phyloP scores from a whole-genome alignment of 92 coral and sea anemone genomes.

The Ricordea florida region DNA sequence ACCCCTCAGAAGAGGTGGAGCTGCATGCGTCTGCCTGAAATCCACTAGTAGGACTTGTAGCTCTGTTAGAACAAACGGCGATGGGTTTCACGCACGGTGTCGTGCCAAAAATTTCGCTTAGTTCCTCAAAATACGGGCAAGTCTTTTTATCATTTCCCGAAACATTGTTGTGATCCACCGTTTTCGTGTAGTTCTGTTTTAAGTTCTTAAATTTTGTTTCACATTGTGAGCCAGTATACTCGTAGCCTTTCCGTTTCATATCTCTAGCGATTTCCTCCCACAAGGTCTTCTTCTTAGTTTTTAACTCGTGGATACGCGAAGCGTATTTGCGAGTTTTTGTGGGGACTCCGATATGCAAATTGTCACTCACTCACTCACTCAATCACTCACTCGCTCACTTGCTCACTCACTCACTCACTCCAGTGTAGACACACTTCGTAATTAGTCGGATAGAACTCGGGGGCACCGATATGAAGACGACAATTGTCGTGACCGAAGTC shows the following conservation, averaged over 20 bases:
- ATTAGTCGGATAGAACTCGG: no score
- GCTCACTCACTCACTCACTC: no score
- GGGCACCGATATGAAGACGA: no score
- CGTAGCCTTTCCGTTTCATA: slow-evolving; percentile 40
- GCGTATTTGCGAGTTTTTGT: no score
- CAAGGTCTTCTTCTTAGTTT: slow-evolving; percentile 56
- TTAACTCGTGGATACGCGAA: no score
- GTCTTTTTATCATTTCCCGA: slow-evolving; percentile 55
- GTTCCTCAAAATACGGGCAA: slow-evolving; percentile 62
- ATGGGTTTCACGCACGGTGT: slow-evolving; percentile 50
- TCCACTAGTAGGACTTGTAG: slow-evolving; percentile 9
- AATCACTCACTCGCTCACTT: no score
- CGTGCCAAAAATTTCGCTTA: slow-evolving; percentile 56
- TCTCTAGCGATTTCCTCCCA: slow-evolving; percentile 59
- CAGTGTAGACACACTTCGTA: no score
- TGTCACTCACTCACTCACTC: no score
- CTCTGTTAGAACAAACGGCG: slow-evolving; percentile 64
- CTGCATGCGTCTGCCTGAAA: no score
- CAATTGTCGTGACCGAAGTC: no score
- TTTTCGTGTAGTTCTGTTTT: slow-evolving; percentile 58
- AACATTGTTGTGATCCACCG: slow-evolving; percentile 61
- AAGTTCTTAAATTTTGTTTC: slow-evolving; percentile 60
- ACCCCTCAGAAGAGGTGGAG: no score
- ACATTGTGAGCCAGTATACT: slow-evolving; percentile 42
- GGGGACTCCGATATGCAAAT: no score